Conservation (phyloP, 2,113 vertebrate species). For the Pelodiscus sinensis region DNA sequence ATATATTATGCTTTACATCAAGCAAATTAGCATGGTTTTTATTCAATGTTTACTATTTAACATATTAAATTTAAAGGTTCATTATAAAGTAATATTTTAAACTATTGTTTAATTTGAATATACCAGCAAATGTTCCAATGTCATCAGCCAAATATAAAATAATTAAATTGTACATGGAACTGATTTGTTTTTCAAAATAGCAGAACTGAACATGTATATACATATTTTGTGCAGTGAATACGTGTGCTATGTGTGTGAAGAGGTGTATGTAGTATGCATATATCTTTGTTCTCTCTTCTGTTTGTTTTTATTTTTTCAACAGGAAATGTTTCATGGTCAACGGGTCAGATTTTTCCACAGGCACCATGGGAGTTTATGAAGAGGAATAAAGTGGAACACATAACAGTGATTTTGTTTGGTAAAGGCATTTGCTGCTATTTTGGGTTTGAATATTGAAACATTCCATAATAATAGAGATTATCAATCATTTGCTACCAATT, state of each 20-base stretch:
- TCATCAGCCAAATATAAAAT: not conserved
- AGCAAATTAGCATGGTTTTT: not conserved
- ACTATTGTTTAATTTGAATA: not conserved
- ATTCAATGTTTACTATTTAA: not conserved
- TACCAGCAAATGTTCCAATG: not conserved
- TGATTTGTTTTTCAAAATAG: not conserved
- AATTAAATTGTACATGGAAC: not conserved
- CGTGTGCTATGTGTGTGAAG: not conserved
- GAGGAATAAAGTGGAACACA: slow-evolving; percentile 83
- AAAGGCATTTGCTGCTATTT: slow-evolving; percentile 37
- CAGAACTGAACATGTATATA: not conserved
- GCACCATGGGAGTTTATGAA: slow-evolving; percentile 93
- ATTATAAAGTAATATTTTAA: not conserved
- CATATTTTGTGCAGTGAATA: rapidly evolving
- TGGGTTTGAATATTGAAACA: not conserved
- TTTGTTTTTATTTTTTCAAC: slow-evolving; percentile 31
- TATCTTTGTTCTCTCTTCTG: not conserved
- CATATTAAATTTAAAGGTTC: not conserved
- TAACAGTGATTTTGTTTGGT: slow-evolving; percentile 83
- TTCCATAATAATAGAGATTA: not conserved
- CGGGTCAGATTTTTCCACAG: slow-evolving; percentile 83
- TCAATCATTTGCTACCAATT: not conserved
- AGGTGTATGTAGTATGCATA: not conserved
- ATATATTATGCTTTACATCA: not conserved
- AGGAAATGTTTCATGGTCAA: slow-evolving; percentile 88